A percentile compares a stretch with the other conserved stretches of the same genome.
These are phyloP conservation scores for Galemys pyrenaicus DNA, from an alignment of 2,113 vertebrate genomes.

Conservation along the genomic window DNA sequence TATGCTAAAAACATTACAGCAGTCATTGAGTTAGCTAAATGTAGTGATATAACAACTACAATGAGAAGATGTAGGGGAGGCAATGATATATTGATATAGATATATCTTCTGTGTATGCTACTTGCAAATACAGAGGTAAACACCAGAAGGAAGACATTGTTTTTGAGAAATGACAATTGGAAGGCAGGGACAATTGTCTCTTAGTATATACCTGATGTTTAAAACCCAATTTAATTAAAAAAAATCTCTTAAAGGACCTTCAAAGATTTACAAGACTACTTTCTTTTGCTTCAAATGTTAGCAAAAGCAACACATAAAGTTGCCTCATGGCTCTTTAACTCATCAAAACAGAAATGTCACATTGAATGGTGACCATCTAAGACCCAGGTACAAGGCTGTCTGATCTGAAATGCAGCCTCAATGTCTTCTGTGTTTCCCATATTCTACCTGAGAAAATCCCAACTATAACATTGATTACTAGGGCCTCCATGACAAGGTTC, in stretches of 20 bases:
- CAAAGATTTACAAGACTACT: neutral
- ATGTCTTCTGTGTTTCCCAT: neutral
- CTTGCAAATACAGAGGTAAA: fast-evolving
- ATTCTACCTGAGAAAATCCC: neutral
- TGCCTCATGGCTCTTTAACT: neutral
- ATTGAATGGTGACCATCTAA: neutral
- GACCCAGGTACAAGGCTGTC: fast-evolving
- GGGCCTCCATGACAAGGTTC: too few species aligned
- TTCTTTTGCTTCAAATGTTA: neutral
- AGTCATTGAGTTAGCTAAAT: neutral
- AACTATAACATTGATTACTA: neutral
- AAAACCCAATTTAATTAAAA: neutral
- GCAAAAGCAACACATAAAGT: neutral
- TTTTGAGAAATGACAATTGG: neutral
- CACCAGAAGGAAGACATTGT: neutral
- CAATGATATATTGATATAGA: neutral
- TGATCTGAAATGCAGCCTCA: neutral
- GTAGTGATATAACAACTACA: too few species aligned
- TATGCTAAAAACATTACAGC: neutral
- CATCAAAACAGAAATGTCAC: neutral
- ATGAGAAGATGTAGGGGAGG: neutral
- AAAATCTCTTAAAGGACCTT: neutral
- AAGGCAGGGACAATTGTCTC: neutral
- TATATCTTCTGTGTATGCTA: neutral
- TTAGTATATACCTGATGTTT: neutral